Evolutionary conservation across 2,797 vertebrate genomes (phyloP).

Genomic region (Coregonus sp.): DNA sequence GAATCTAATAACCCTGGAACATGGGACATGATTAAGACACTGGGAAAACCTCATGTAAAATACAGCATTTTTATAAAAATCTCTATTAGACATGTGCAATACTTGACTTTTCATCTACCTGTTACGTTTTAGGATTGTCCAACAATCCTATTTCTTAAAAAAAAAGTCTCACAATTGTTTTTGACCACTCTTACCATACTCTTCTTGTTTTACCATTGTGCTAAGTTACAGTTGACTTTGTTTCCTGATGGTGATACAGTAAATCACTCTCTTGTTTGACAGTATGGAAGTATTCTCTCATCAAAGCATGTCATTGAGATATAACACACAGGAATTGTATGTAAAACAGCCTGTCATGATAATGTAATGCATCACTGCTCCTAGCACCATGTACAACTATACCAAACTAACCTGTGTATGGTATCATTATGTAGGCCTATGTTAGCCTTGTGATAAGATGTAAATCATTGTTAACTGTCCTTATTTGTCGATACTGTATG

Average conservation of each 20-base stretch:
- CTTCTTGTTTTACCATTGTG: not conserved
- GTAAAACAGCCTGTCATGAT: not conserved
- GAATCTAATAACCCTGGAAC: slow-evolving; percentile 30
- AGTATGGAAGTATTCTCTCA: slow-evolving; percentile 4
- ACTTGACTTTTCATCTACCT: not conserved
- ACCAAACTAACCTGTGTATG: not conserved
- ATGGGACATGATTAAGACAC: slow-evolving; percentile 30
- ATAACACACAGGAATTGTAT: slow-evolving; percentile 3
- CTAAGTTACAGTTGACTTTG: no score
- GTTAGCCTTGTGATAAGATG: not conserved
- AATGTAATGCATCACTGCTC: not conserved
- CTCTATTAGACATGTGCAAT: not conserved
- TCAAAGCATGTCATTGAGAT: not conserved
- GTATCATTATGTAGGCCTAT: not conserved
- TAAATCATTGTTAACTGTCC: not conserved
- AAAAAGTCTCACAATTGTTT: not conserved
- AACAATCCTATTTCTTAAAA: not conserved
- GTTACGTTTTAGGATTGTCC: not conserved
- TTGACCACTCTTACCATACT: not conserved
- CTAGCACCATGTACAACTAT: not conserved
- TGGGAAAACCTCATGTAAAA: slow-evolving; percentile 26
- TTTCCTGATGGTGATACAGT: not conserved
- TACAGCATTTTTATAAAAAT: slow-evolving; percentile 20
- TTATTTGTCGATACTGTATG: not conserved
- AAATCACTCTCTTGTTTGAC: not conserved